phyloP scores from a whole-genome alignment of 2,113 vertebrate species.

The Pampusana beccarii region DNA sequence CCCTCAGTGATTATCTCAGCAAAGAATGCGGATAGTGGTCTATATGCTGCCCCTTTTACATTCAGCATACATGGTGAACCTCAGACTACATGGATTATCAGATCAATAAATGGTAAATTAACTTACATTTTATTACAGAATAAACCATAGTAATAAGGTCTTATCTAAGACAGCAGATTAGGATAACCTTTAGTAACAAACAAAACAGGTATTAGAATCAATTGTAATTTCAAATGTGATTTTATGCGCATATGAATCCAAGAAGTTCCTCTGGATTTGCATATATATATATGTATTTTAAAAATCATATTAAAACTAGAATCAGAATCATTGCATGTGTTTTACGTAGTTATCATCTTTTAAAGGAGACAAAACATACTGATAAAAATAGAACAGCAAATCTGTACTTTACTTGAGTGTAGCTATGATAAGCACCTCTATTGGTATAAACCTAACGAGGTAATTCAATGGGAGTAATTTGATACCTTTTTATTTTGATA shows the following conservation, averaged over 20 bases:
- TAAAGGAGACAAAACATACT: background rate
- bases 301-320: background rate
- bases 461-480: background rate
- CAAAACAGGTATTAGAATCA: background rate
- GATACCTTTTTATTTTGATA: background rate
- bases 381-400: background rate
- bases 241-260: background rate
- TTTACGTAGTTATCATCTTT: background rate
- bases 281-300: background rate
- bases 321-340: background rate
- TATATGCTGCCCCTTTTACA: conserved; percentile 80
- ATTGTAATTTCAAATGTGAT: background rate
- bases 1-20: conserved; percentile 77
- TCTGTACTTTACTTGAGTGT: background rate
- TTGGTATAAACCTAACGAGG: background rate
- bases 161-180: background rate
- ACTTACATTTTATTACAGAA: background rate
- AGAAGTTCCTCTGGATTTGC: background rate
- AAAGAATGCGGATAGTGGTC: conserved; percentile 27
- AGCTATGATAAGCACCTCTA: background rate
- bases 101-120: conserved; percentile 80
- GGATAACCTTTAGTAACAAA: background rate
- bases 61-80: conserved; percentile 78
- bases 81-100: conserved; percentile 78
- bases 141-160: background rate